phyloP scores from a whole-genome alignment of 2,797 vertebrate genomes.

The Poecilia picta region DNA sequence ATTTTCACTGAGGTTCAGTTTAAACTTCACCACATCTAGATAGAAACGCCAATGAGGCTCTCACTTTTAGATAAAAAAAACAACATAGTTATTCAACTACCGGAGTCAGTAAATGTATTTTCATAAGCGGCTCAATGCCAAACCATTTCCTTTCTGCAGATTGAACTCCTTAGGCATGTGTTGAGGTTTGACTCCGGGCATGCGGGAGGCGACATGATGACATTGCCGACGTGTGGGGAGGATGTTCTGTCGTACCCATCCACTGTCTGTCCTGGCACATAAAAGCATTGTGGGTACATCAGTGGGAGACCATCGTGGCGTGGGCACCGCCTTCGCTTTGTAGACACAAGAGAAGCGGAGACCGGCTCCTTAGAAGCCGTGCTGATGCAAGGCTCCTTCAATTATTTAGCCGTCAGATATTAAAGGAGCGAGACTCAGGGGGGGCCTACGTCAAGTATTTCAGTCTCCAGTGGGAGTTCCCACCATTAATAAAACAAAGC shows the following conservation, averaged over 20 bases:
- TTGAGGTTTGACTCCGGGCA: constrained; percentile 30
- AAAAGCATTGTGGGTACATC: constrained; percentile 46
- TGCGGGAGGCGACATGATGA: constrained; percentile 27
- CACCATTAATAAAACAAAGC: constrained; percentile 78
- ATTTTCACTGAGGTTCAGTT: background rate
- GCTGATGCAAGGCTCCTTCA: constrained; percentile 70
- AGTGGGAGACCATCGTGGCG: constrained; percentile 29
- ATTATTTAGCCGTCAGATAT: constrained; percentile 79
- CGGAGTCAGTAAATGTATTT: background rate
- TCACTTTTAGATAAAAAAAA: background rate
- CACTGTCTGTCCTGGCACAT: constrained; percentile 36
- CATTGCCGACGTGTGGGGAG: constrained; percentile 11
- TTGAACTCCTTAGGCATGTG: constrained; percentile 12
- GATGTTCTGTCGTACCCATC: constrained; percentile 33
- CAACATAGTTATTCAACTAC: background rate
- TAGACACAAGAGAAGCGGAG: constrained; percentile 34
- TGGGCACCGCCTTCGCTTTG: constrained; percentile 50
- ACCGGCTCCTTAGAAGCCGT: constrained; percentile 53
- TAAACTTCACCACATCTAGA: background rate
- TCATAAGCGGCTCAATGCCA: constrained; percentile 2
- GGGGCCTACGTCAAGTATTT: constrained; percentile 48
- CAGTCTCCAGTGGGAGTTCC: constrained; percentile 53
- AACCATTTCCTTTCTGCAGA: constrained; percentile 14
- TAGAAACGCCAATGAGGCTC: background rate
- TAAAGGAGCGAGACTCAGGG: constrained; percentile 62